Percentiles rank a stretch among this genome's conserved stretches.
Evolutionary conservation across 2,797 vertebrate genomes (phyloP).

Genomic region (Miichthys miiuy): DNA sequence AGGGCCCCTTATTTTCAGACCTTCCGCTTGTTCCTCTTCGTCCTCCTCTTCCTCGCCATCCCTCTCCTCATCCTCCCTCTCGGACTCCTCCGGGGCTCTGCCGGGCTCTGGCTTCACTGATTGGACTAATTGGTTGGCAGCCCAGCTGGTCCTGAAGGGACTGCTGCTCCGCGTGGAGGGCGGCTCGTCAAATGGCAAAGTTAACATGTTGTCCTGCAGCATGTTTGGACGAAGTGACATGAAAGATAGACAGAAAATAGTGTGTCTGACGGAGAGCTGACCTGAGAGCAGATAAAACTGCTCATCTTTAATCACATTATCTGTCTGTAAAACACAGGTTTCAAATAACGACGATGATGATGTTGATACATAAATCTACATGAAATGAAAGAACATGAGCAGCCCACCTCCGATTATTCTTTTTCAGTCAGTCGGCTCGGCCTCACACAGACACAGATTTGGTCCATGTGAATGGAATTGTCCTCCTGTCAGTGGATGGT

Average conservation of each 20-base stretch:
- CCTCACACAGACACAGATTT: not conserved
- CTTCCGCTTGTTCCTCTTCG: constrained; percentile 87
- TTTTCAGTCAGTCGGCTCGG: not conserved
- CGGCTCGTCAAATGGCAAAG: constrained; percentile 91
- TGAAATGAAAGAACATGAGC: too few relatives aligned
- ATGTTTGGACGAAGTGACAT: not conserved
- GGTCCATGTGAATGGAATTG: not conserved
- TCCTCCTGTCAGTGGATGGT: not conserved
- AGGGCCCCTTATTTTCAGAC: constrained; percentile 88
- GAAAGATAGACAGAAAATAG: not conserved
- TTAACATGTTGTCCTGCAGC: constrained; percentile 86
- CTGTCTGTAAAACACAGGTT: too few relatives aligned
- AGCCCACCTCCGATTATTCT: not conserved
- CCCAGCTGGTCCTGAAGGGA: constrained; percentile 89
- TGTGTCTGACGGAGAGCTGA: not conserved
- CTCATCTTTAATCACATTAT: too few relatives aligned
- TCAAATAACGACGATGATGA: too few relatives aligned
- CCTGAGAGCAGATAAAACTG: not conserved
- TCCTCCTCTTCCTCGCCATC: constrained; percentile 63
- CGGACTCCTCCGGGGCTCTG: constrained; percentile 74
- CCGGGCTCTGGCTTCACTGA: constrained; percentile 37
- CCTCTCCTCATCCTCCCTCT: constrained; percentile 67
- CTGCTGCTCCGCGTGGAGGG: constrained; percentile 88
- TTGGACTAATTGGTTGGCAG: constrained; percentile 44
- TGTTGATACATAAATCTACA: too few relatives aligned